Conservation (phyloP, 2,113 vertebrate species). For the Coptodon bakossiorum region DNA sequence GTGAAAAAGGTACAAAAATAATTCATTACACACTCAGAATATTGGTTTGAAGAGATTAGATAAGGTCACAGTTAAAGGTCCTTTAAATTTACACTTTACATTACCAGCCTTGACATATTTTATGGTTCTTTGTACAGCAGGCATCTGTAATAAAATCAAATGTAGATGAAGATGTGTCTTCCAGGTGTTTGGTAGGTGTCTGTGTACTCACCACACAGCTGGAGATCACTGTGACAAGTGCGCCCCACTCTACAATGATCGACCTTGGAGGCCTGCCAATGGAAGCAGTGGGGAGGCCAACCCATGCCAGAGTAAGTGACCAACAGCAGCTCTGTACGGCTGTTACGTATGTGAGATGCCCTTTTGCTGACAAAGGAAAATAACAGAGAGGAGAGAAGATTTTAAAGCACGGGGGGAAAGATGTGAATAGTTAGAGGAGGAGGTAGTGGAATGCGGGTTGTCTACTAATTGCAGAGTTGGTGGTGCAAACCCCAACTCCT, state of each 20-base stretch:
- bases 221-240: slow-evolving; percentile 85
- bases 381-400: background rate
- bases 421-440: background rate
- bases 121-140: background rate
- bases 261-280: slow-evolving; percentile 82
- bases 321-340: background rate
- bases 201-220: slow-evolving; percentile 82
- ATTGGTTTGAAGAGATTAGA: background rate
- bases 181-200: slow-evolving; percentile 78
- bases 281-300: slow-evolving; percentile 81
- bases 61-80: background rate
- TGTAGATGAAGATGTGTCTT: slow-evolving; percentile 27
- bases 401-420: background rate
- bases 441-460: background rate
- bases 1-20: background rate
- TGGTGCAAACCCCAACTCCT: background rate
- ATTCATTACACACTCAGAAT: background rate
- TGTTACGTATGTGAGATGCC: background rate
- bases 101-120: slow-evolving; percentile 9
- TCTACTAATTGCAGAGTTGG: background rate
- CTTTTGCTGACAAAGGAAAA: background rate
- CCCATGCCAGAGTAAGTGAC: slow-evolving; percentile 81
- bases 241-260: slow-evolving; percentile 77
- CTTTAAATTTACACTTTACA: background rate
- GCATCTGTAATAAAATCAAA: background rate